Evolutionary conservation across 2,113 vertebrate species (phyloP).

Genomic region (Leptodactylus fuscus): DNA sequence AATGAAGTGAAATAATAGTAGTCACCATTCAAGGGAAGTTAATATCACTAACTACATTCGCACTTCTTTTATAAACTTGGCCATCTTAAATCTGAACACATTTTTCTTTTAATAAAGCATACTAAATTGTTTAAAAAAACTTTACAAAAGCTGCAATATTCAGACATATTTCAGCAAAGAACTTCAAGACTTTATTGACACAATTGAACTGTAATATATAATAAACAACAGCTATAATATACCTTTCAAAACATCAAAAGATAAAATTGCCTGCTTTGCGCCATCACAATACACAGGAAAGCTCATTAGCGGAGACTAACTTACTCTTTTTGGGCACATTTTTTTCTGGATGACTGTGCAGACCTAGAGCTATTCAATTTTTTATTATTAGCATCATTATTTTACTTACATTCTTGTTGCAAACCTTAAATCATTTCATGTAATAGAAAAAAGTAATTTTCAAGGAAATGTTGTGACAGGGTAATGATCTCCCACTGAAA

Average conservation of each 20-base stretch:
- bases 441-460: conserved; percentile 58
- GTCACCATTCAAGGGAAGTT: too few species aligned
- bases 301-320: conserved; percentile 50
- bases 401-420: conserved; percentile 55
- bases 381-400: conserved; percentile 55
- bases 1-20: too few species aligned
- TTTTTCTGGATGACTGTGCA: conserved; percentile 52
- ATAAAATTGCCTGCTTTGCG: conserved; percentile 20
- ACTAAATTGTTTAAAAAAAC: background rate
- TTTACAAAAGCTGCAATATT: background rate
- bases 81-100: background rate
- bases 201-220: conserved; percentile 5
- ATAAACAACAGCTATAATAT: conserved; percentile 2
- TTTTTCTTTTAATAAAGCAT: background rate
- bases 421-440: conserved; percentile 53
- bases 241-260: conserved; percentile 49
- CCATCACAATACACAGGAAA: conserved; percentile 37
- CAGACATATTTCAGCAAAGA: background rate
- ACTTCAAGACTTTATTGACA: conserved; percentile 27
- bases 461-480: conserved; percentile 56
- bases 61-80: too few species aligned
- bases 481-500: conserved; percentile 55
- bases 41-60: background rate
- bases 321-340: conserved; percentile 28
- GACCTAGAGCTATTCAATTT: conserved; percentile 46